Base-by-base conservation (phyloP, 2,797 vertebrate genomes). In the Netta rufina region DNA sequence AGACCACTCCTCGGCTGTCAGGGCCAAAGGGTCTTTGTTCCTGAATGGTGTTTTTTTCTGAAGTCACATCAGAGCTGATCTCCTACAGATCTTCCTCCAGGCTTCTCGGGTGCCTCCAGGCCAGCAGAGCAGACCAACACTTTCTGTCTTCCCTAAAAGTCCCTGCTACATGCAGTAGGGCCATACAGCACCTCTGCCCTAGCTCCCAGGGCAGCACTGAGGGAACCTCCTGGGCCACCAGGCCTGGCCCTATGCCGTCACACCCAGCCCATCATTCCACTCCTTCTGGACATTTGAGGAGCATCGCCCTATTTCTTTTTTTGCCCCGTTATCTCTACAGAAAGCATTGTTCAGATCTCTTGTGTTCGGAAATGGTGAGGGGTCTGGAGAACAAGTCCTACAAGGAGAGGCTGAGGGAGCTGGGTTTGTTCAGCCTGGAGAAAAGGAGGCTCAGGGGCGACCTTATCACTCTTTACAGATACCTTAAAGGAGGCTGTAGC, bases 101-200 rank as follows among this genome's bases (percentile, higher is more conserved):
- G 30, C 53, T 89, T 89, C 93, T 85, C 53, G 62, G 54, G 16
- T 54, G 27, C 38, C 70, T 92, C 79, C 65, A 65, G 70, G 79
- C 8, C 54, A 62, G 56, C 17, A 76, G 45, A 80, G 47, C 76
- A 70, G 51, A 76, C 36, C 4, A 30, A 41, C 19, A 21, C 17
- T 58, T 78, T 22, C 33, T 54, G 0, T 25, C 84, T 43, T 66
- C 53, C 41, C 47, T 39, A 47, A 4, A 72, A 60, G 49, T 60
- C 14, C 14, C 71, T 45, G 13, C 27, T 61, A 60, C 10, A 73
- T 4, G 3, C 0, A 1, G 12, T 38, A 62, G 30, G 30, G 51
- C 45, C 69, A 72, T 38, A 43, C 27, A 64, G 30, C 15, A 54
- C n/a, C 38, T 58, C 47, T 43, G 32, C 38, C 84, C 43, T 11